A percentile compares a stretch with the other conserved stretches of the same genome.
phyloP scores from a whole-genome alignment of 2,113 vertebrate genomes.

The Leptosomus discolor region DNA sequence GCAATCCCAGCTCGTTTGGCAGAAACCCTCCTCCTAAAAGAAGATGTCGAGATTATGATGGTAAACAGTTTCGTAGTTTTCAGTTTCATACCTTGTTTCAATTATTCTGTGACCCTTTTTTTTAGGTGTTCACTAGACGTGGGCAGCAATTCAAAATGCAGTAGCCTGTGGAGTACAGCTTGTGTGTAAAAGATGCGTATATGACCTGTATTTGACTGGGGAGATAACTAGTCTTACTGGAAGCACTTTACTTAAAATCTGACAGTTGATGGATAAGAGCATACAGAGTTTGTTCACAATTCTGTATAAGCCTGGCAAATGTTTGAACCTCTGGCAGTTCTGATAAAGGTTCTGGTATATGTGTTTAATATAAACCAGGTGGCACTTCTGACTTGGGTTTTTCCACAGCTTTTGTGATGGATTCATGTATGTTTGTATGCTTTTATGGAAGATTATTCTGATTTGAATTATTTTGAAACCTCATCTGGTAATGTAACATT shows the following conservation, averaged over 20 bases:
- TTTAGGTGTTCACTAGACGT: background rate
- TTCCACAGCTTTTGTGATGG: background rate
- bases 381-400: background rate
- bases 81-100: background rate
- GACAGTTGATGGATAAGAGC: background rate
- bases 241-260: background rate
- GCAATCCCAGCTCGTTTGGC: conserved; percentile 85
- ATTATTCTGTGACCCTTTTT: background rate
- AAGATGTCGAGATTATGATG: conserved; percentile 96
- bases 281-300: background rate
- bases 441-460: background rate
- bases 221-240: background rate
- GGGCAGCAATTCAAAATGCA: background rate
- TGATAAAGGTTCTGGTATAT: background rate
- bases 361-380: background rate
- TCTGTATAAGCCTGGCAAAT: background rate
- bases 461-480: background rate
- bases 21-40: conserved; percentile 86
- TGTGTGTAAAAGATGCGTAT: background rate
- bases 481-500: background rate
- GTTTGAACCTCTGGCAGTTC: background rate
- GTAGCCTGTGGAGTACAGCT: background rate
- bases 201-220: background rate
- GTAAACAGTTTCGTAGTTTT: conserved; percentile 67
- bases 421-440: background rate